These are phyloP conservation scores for Urocynchramus pylzowi DNA, from an alignment of 2,113 vertebrate genomes.

Conservation along the genomic window DNA sequence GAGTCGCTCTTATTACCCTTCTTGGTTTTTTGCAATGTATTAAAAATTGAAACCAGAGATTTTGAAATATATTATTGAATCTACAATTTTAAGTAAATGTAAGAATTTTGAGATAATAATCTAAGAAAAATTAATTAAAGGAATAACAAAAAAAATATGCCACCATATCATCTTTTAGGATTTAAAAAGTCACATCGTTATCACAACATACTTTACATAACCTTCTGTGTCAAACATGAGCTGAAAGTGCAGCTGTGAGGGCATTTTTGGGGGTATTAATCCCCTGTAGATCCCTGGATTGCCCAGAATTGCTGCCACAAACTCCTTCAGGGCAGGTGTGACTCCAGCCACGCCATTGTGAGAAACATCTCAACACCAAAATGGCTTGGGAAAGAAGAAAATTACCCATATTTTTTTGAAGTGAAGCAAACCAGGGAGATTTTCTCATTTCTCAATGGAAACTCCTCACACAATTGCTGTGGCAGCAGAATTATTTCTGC, in stretches of 20 bases:
- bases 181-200: background rate
- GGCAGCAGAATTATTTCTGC: background rate
- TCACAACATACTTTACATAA: background rate
- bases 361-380: background rate
- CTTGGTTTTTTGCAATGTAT: background rate
- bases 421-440: background rate
- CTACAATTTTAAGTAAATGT: background rate
- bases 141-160: background rate
- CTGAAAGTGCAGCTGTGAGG: background rate
- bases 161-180: background rate
- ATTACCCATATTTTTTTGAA: background rate
- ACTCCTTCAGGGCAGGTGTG: background rate
- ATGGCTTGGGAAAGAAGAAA: background rate
- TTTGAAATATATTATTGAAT: background rate
- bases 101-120: background rate
- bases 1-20: background rate
- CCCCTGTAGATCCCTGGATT: background rate
- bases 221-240: background rate
- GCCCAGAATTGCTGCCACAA: background rate
- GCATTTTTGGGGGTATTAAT: background rate
- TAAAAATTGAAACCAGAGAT: background rate
- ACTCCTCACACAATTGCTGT: background rate
- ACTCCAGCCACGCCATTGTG: background rate
- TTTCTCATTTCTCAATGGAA: background rate
- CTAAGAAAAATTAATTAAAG: background rate